These are phyloP conservation scores for Orchesellides sinensis DNA, from an alignment of 2,888 invertebrate genomes.

Conservation along the genomic window DNA sequence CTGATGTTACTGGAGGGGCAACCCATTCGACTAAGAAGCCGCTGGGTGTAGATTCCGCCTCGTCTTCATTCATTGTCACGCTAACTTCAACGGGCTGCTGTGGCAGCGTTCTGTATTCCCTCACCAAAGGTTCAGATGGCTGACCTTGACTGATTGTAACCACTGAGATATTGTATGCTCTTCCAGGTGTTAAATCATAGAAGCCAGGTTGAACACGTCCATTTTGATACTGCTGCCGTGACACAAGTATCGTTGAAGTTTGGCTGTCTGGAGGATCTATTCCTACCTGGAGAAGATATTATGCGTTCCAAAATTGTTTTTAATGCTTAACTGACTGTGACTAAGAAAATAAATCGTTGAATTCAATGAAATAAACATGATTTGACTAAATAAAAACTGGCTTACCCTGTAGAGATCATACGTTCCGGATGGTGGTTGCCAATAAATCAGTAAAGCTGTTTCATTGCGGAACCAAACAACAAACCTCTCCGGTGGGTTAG, in stretches of 20 bases:
- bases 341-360: neutral
- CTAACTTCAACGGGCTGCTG: conserved; percentile 52
- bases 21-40: conserved; percentile 66
- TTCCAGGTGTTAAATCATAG: conserved; percentile 57
- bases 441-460: conserved; percentile 63
- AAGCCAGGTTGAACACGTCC: conserved; percentile 67
- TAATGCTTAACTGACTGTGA: neutral
- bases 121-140: conserved; percentile 49
- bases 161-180: conserved; percentile 68
- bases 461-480: conserved; percentile 70
- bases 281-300: conserved; percentile 40
- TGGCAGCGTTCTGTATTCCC: conserved; percentile 66
- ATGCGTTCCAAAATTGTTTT: neutral
- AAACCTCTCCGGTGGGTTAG: conserved; percentile 66
- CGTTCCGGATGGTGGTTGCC: conserved; percentile 67
- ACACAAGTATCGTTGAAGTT: conserved; percentile 52
- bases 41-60: conserved; percentile 41
- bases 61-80: conserved; percentile 58
- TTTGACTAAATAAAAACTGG: too few species aligned
- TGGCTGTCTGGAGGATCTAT: conserved; percentile 60
- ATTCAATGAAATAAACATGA: neutral
- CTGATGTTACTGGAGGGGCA: conserved; percentile 51
- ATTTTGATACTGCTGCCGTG: conserved; percentile 64
- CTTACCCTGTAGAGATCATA: conserved; percentile 65
- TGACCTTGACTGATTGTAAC: conserved; percentile 56